Evolutionary conservation across 2,797 vertebrate species (phyloP), one percentile per base, ranked within the genome.

Genomic region (Calcarius lapponicus): DNA sequence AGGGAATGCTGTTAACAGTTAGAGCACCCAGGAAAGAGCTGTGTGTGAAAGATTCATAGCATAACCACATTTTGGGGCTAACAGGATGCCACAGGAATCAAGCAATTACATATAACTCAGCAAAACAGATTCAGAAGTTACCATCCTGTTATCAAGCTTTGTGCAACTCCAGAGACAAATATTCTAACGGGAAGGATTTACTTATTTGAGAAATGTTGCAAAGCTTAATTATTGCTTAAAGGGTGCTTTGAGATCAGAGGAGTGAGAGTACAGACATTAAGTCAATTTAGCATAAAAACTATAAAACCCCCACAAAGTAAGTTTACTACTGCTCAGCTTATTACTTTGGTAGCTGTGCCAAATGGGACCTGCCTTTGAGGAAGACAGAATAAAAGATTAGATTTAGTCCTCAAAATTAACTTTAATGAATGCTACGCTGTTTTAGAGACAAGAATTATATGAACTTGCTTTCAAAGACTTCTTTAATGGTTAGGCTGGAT

Each of bases 181-280:
- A 93, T 24, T 66, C 76, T 71, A 71, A 83, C 0, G 2, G 69
- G 36, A 89, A 72, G 34, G 43, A 80, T 72, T 75, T 89, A 73
- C 51, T 93, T 75, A 76, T 56, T 90, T 93, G 60, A 64, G 84
- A 82, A 74, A 28, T 13, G 34, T n/a, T 87, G 48, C 43, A 64
- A 86, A 60, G 40, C 66, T 93, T 93, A 90, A 86, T 83, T 92
- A 90, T 22, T 91, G 81, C 62, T 88, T 81, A 87, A 86, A 94
- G 65, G 31, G 43, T 79, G 75, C 73, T 90, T 58, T 56, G 73
- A 95, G 86, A 96, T 80, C 60, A 86, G 51, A 87, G 43, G 17
- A 92, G 43, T 29, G 24, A 66, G 32, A 88, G 29, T 11, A 87
- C 25, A 88, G 62, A 85, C 51, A 43, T 18, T 21, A 91, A 92